A percentile compares a stretch with the other conserved stretches of the same genome.
phyloP scores from a whole-genome alignment of 2,797 vertebrate genomes.

The Pipistrellus pipistrellus region DNA sequence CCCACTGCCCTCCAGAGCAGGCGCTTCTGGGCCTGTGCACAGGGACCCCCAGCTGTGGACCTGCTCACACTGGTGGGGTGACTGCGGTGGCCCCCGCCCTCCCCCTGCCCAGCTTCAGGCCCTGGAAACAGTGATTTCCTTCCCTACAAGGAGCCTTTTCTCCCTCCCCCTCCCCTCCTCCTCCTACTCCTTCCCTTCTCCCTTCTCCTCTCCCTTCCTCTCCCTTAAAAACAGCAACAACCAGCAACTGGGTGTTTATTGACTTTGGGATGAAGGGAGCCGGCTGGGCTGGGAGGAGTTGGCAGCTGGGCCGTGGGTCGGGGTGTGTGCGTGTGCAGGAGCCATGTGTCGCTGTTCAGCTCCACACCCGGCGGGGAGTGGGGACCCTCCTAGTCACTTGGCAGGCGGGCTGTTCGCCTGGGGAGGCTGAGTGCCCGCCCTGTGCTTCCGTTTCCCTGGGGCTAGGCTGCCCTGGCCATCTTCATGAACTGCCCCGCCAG shows the following conservation, averaged over 20 bases:
- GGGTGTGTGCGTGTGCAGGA: background rate
- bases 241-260: conserved; percentile 66
- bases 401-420: background rate
- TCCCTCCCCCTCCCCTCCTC: background rate
- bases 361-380: background rate
- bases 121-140: background rate
- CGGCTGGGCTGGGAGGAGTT: background rate
- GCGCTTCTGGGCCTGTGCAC: accelerated
- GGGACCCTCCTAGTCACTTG: background rate
- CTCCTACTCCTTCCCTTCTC: too few species aligned
- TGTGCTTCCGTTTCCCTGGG: too few species aligned
- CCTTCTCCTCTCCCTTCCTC: too few species aligned
- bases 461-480: background rate
- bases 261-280: conserved; percentile 52
- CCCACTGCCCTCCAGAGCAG: background rate
- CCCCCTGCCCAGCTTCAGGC: background rate
- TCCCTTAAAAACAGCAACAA: background rate
- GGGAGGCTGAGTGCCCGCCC: background rate
- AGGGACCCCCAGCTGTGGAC: accelerated
- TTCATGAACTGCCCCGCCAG: background rate
- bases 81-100: background rate
- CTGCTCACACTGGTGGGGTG: accelerated
- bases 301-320: conserved; percentile 39
- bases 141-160: background rate
- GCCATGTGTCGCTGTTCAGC: conserved; percentile 47